A percentile compares a stretch with the other conserved stretches of the same genome.
Conservation (phyloP, 2,797 vertebrate genomes). For the Microctenopoma steveboyesi region DNA sequence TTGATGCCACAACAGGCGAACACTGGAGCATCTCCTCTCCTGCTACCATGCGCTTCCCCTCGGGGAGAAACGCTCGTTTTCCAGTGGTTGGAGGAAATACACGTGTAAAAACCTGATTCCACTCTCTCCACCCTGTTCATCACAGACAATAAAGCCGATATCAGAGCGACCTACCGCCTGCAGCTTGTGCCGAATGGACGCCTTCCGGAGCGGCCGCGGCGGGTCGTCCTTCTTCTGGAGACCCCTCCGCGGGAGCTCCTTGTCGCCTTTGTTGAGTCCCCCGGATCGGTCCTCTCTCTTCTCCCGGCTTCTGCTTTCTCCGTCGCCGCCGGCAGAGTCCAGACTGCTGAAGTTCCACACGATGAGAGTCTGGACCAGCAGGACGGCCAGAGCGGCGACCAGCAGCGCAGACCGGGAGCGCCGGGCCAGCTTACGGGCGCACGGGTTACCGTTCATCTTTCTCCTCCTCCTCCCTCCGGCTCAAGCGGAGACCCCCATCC, state of each 20-base stretch:
- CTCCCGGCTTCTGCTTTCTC: slow-evolving; percentile 79
- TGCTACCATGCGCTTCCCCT: slow-evolving; percentile 25
- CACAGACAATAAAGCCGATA: neutral
- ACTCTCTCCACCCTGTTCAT: neutral
- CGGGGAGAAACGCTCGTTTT: slow-evolving; percentile 4
- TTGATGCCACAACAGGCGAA: slow-evolving; percentile 46
- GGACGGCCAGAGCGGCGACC: slow-evolving; percentile 88
- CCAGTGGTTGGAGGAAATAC: slow-evolving; percentile 1
- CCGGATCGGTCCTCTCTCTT: slow-evolving; percentile 77
- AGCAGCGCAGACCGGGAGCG: slow-evolving; percentile 90
- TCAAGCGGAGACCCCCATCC: slow-evolving; percentile 69
- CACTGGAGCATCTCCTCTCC: slow-evolving; percentile 36
- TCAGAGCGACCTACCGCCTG: slow-evolving; percentile 75
- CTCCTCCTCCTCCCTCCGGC: slow-evolving; percentile 58
- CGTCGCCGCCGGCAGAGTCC: slow-evolving; percentile 87
- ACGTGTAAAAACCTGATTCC: neutral
- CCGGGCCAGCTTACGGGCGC: slow-evolving; percentile 90
- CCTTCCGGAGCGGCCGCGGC: slow-evolving; percentile 75
- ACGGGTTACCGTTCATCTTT: slow-evolving; percentile 75
- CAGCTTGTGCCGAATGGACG: slow-evolving; percentile 73
- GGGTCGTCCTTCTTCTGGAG: slow-evolving; percentile 67
- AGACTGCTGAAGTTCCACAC: slow-evolving; percentile 97
- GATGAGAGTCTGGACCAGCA: slow-evolving; percentile 94
- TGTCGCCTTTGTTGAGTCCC: slow-evolving; percentile 71
- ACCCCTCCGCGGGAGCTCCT: slow-evolving; percentile 68